A percentile compares a stretch with the other conserved stretches of the same genome.
Conservation (phyloP, 2,888 invertebrate genomes). For the Tetanocera ferruginea region DNA sequence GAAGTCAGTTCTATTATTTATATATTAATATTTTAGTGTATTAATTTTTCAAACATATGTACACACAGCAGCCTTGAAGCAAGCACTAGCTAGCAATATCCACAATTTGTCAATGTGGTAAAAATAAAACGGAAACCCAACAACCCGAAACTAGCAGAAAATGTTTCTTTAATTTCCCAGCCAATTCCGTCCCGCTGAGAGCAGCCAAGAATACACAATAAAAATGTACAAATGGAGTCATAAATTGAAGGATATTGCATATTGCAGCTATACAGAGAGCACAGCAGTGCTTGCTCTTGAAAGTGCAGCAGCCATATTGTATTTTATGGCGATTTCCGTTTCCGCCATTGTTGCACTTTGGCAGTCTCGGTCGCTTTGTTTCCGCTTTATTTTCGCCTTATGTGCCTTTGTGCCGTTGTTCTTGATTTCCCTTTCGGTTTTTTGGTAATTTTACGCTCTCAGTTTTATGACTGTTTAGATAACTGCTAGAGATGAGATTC, state of each 20-base stretch:
- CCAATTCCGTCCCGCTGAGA: background rate
- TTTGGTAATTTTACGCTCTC: slow-evolving; percentile 8
- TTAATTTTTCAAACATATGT: no score
- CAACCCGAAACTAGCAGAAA: no score
- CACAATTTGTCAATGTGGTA: no score
- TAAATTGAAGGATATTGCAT: slow-evolving; percentile 37
- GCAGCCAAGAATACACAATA: slow-evolving; percentile 20
- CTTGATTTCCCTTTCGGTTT: slow-evolving; percentile 8
- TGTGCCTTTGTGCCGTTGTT: background rate
- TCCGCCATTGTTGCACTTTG: slow-evolving; percentile 39
- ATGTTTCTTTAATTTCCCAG: no score
- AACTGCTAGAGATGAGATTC: slow-evolving; percentile 14
- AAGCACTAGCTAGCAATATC: no score
- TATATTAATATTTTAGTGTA: no score
- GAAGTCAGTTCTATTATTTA: no score
- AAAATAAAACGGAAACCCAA: no score
- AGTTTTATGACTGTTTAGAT: slow-evolving; percentile 43
- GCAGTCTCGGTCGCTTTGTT: slow-evolving; percentile 27
- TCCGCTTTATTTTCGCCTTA: background rate
- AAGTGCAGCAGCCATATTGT: background rate
- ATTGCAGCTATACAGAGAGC: background rate
- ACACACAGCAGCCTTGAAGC: no score
- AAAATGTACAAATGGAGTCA: slow-evolving; percentile 28
- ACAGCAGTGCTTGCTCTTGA: background rate
- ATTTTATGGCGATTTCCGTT: slow-evolving; percentile 44